Conservation (phyloP, 2,888 invertebrate genomes). For the Brenthis ino region DNA sequence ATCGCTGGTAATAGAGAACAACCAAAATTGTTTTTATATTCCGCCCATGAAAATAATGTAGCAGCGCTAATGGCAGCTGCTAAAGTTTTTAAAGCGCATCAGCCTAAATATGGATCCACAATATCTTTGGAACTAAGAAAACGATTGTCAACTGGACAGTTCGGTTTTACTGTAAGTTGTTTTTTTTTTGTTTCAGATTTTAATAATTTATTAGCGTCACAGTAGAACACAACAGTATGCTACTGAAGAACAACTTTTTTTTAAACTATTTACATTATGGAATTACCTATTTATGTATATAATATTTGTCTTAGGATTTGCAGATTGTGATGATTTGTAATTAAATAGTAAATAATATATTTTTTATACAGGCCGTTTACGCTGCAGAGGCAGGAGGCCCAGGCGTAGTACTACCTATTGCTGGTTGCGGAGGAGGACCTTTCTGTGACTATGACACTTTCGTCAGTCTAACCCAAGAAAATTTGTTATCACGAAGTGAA, state of each 20-base stretch:
- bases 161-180: conserved; percentile 71
- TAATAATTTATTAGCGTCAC: background rate
- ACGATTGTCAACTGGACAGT: conserved; percentile 49
- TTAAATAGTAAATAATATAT: conserved; percentile 2
- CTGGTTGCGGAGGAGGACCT: conserved; percentile 65
- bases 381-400: conserved; percentile 65
- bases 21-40: conserved; percentile 75
- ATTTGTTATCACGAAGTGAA: conserved; percentile 52
- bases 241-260: too few relatives aligned
- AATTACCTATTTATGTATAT: too few relatives aligned
- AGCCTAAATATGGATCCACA: conserved; percentile 82
- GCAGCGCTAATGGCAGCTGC: conserved; percentile 82
- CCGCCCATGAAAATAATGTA: conserved; percentile 86
- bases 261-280: too few relatives aligned
- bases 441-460: conserved; percentile 79
- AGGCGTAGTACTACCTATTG: conserved; percentile 61
- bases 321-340: background rate
- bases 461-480: conserved; percentile 59
- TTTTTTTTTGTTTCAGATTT: background rate
- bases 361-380: conserved; percentile 71
- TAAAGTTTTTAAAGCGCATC: conserved; percentile 78
- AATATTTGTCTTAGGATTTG: too few relatives aligned
- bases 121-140: conserved; percentile 79
- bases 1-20: conserved; percentile 63
- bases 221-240: too few relatives aligned